These are phyloP conservation scores for Probosciger aterrimus DNA, from an alignment of 2,113 vertebrate genomes.

Conservation along the genomic window DNA sequence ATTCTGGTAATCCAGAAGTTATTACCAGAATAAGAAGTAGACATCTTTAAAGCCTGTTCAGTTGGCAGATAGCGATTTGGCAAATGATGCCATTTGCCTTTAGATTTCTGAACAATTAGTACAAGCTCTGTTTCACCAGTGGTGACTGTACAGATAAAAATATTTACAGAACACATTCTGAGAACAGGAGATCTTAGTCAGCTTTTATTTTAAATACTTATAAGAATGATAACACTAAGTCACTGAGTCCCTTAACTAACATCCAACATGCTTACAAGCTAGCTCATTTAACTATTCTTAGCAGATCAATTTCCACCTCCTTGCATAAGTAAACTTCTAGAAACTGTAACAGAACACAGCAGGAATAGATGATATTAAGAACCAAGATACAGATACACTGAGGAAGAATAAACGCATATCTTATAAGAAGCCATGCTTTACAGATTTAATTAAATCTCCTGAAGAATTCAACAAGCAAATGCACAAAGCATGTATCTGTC, in stretches of 20 bases:
- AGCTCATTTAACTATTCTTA: neutral
- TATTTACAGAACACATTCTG: neutral
- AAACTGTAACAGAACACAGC: slow-evolving; percentile 1
- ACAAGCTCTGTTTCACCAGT: neutral
- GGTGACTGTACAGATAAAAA: neutral
- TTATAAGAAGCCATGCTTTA: neutral
- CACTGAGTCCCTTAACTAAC: neutral
- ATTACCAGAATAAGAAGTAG: neutral
- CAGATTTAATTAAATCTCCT: neutral
- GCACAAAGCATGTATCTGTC: neutral
- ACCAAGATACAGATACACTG: neutral
- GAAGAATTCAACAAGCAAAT: neutral
- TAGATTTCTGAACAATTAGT: neutral
- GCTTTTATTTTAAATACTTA: neutral
- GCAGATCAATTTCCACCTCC: neutral
- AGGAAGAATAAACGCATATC: neutral
- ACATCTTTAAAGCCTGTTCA: neutral
- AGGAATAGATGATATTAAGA: neutral
- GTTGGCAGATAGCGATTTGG: neutral
- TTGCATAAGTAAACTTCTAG: neutral
- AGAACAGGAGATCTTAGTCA: neutral
- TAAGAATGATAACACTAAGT: neutral
- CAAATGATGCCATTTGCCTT: neutral
- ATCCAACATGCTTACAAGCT: neutral
- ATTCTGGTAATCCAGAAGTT: neutral